Conservation (phyloP, 2,113 vertebrate species). For the Nothoprocta pentlandii region DNA sequence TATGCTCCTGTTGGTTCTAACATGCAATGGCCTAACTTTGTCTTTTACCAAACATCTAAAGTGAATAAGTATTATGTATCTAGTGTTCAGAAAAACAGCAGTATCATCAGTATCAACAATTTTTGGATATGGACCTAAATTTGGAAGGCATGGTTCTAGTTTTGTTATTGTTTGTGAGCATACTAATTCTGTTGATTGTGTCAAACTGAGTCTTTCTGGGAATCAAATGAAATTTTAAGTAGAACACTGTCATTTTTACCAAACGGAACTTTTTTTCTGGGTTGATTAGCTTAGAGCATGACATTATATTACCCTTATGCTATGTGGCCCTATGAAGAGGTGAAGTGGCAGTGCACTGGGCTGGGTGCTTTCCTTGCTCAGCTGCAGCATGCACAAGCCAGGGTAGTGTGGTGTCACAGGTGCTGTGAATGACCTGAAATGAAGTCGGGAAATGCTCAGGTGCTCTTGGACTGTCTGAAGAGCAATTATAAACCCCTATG, state of each 20-base stretch:
- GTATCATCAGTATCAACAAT: not conserved
- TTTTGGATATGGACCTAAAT: not conserved
- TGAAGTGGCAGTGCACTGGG: not conserved
- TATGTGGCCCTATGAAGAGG: not conserved
- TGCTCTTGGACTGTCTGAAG: not conserved
- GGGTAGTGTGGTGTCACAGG: not conserved
- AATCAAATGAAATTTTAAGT: not conserved
- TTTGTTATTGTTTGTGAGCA: fast-evolving
- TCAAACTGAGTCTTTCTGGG: not conserved
- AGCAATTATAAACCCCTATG: not conserved
- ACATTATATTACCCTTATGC: not conserved
- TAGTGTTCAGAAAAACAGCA: not conserved
- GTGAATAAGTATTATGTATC: not conserved
- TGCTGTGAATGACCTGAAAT: not conserved
- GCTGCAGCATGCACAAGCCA: not conserved
- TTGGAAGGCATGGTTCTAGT: not conserved
- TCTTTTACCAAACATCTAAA: not conserved
- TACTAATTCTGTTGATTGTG: not conserved
- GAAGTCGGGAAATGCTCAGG: not conserved
- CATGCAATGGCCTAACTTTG: not conserved
- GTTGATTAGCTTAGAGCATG: not conserved
- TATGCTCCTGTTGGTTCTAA: not conserved
- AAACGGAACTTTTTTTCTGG: not conserved
- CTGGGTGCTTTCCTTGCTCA: not conserved
- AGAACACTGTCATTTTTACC: not conserved